These are phyloP conservation scores for Bombylius major DNA, from an alignment of 2,888 invertebrate species.

Conservation along the genomic window DNA sequence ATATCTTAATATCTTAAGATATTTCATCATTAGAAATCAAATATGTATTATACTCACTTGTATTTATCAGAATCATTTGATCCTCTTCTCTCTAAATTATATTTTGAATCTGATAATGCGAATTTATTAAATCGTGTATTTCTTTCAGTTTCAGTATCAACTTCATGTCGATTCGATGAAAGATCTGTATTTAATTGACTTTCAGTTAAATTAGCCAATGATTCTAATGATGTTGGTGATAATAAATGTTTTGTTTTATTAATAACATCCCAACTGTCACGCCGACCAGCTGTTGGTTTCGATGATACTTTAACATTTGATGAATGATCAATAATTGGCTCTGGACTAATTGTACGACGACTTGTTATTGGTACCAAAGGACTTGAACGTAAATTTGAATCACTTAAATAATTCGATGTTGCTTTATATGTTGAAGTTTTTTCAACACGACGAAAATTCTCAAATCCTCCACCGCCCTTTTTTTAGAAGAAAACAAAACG, in stretches of 20 bases:
- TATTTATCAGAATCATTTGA: constrained; percentile 27
- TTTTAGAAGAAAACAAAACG: neutral
- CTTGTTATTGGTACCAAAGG: constrained; percentile 42
- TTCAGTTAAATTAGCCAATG: constrained; percentile 54
- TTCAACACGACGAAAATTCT: constrained; percentile 32
- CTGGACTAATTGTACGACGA: constrained; percentile 44
- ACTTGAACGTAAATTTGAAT: constrained; percentile 37
- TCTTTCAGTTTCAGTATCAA: constrained; percentile 48
- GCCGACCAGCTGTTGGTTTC: constrained; percentile 43
- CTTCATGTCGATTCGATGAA: constrained; percentile 36
- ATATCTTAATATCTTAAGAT: too few species aligned
- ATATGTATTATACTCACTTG: constrained; percentile 11
- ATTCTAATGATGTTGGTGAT: constrained; percentile 56
- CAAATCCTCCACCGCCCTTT: constrained; percentile 24
- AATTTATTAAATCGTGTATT: constrained; percentile 50
- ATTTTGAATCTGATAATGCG: constrained; percentile 27
- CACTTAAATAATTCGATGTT: constrained; percentile 38
- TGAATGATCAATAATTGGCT: constrained; percentile 41
- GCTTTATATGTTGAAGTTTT: constrained; percentile 41
- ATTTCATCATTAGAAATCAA: too few species aligned
- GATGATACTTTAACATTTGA: constrained; percentile 49
- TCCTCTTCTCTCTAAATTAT: constrained; percentile 19
- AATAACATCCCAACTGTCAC: constrained; percentile 73
- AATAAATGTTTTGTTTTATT: constrained; percentile 67
- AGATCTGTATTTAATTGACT: constrained; percentile 42